Base-by-base conservation (phyloP, 30 jellyfish, hydroid and myxozoan genomes). In the Aurelia sp. region DNA sequence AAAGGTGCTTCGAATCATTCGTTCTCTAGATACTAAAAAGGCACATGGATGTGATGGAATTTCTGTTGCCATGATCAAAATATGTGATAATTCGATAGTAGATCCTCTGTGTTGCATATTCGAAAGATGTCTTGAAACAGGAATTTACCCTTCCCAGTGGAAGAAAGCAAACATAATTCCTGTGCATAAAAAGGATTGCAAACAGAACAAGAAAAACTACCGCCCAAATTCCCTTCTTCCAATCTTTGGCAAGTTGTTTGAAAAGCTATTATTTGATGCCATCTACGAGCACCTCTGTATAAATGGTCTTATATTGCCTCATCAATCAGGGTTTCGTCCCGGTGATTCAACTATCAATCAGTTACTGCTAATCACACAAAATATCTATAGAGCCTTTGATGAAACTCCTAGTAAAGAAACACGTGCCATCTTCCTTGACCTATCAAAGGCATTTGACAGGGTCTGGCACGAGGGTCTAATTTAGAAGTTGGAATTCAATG, bases 101-200 rank as follows among this genome's bases (percentile, higher is more conserved):
- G 33, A 27, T 27, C 33, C 33, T 27, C 33, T 27, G 33, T 27
- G 33, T 27, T 27, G 83, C 84, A 66, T 70, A 15, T 81, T 61
- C 22, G 76, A 81, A 79, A 67, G 66, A 66, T 81, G 83, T 50
- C 74, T 81, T 66, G 33, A 27, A 27, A 27, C 33, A 27, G 33
- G 33, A 27, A 27, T 27, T 27, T 27, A 27, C 33, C 33, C 83
- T 70, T 66, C 84, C 23, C 83, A 66, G 37, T 66, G 91, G 91
- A 81, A 81, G 76, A 66, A 66, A 67, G 76, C 91, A 50, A 81
- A 81, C 52, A 81, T 40, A 12, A 57, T 66, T 48, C 91, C 69
- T 81, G 77, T 81, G 83, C 91, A 81, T 81, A 81, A 81, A 51
- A 81, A 81, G 79, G 91, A 66, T 30, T 48, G 91, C 76, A 81